Conservation (phyloP, 2,113 vertebrate species). For the Cinclus mexicanus region DNA sequence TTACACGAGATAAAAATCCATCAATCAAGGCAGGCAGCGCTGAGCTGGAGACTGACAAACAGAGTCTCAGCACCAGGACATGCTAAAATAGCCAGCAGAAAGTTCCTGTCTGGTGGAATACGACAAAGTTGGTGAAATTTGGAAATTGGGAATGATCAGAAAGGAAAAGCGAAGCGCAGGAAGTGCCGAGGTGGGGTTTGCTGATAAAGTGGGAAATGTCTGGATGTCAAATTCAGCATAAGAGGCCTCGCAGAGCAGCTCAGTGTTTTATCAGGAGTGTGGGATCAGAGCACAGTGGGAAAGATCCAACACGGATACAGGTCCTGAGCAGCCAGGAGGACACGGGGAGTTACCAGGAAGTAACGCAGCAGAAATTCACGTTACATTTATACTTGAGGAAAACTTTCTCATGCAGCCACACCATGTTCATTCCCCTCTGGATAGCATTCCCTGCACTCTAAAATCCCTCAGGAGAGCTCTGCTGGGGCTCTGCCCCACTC, state of each 20-base stretch:
- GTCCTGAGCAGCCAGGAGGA: neutral
- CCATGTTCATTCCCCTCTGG: neutral
- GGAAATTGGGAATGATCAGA: neutral
- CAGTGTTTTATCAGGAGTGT: neutral
- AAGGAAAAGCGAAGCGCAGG: neutral
- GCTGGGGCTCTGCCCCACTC: neutral
- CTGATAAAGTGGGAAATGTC: neutral
- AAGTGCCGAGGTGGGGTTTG: neutral
- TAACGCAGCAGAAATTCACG: fast-evolving
- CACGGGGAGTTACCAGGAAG: neutral
- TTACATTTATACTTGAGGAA: neutral
- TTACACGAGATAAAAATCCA: neutral
- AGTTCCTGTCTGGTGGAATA: neutral
- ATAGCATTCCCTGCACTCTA: fast-evolving
- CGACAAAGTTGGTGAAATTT: neutral
- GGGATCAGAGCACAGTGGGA: neutral
- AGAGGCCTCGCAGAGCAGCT: neutral
- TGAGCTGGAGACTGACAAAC: neutral
- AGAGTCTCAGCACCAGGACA: neutral
- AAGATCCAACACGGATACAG: neutral
- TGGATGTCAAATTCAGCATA: neutral
- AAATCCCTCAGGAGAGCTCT: neutral
- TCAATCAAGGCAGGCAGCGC: neutral
- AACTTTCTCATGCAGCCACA: neutral
- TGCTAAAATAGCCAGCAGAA: neutral